Percentiles rank a stretch among this genome's conserved stretches.
phyloP scores from a whole-genome alignment of 2,797 vertebrate species.

The Tiaroga cobitis region DNA sequence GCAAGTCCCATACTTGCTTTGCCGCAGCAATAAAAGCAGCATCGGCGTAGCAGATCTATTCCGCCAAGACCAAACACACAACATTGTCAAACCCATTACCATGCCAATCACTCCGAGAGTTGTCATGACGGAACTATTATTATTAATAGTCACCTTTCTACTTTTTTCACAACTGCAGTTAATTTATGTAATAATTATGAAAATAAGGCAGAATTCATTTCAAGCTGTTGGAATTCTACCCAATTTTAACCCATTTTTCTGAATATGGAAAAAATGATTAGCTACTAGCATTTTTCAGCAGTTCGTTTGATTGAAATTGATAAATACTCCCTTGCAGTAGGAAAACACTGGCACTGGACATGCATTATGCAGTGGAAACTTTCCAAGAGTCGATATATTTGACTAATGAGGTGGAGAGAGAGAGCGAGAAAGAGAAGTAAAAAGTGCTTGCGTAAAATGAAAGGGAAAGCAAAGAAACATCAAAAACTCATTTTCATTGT shows the following conservation, averaged over 20 bases:
- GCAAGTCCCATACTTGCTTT: too few species aligned
- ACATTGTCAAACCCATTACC: too few species aligned
- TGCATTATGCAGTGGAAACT: constrained; percentile 51
- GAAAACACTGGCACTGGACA: constrained; percentile 45
- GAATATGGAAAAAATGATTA: not conserved
- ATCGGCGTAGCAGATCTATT: too few species aligned
- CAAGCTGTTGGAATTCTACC: not conserved
- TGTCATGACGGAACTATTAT: too few species aligned
- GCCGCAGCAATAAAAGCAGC: too few species aligned
- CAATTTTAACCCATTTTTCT: constrained; percentile 7
- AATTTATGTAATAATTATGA: not conserved
- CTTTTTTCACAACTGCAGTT: not conserved
- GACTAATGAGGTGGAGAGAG: constrained; percentile 61
- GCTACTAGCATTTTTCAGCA: constrained; percentile 14
- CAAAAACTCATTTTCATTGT: constrained; percentile 57
- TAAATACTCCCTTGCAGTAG: constrained; percentile 34
- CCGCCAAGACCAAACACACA: too few species aligned
- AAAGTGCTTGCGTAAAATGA: constrained; percentile 11
- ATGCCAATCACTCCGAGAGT: too few species aligned
- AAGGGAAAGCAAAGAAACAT: constrained; percentile 55
- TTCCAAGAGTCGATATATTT: constrained; percentile 55
- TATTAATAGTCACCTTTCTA: not conserved
- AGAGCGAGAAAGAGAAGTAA: not conserved
- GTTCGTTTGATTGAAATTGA: constrained; percentile 44
- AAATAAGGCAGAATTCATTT: not conserved